Conservation (phyloP, 2,113 vertebrate species). For the Nipponia nippon region DNA sequence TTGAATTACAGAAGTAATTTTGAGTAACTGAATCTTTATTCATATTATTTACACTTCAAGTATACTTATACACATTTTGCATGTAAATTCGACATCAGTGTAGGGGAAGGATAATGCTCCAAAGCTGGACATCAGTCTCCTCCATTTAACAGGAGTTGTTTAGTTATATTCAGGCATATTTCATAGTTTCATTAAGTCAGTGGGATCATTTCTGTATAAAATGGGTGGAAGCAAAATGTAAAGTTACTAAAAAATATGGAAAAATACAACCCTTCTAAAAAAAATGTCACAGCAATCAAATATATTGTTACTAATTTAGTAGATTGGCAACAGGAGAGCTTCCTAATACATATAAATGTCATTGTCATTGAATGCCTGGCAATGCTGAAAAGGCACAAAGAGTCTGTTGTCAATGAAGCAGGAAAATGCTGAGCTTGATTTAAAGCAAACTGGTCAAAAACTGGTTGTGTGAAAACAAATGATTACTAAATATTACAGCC, state of each 20-base stretch:
- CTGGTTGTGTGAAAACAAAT: background rate
- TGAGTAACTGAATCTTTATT: background rate
- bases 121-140: background rate
- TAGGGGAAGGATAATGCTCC: background rate
- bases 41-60: background rate
- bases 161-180: background rate
- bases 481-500: background rate
- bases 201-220: background rate
- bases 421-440: background rate
- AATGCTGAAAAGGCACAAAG: constrained; percentile 1
- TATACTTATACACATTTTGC: background rate
- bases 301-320: background rate
- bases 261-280: background rate
- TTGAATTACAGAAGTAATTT: background rate
- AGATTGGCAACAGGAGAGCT: background rate
- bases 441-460: background rate
- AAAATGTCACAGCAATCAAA: background rate
- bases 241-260: background rate
- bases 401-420: background rate
- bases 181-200: background rate
- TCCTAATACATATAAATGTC: background rate
- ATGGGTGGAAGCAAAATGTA: background rate
- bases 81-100: background rate
- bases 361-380: background rate
- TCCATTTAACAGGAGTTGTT: background rate